Base-by-base conservation (phyloP, 1,140 invertebrate genomes). In the Cotesia glomerata region DNA sequence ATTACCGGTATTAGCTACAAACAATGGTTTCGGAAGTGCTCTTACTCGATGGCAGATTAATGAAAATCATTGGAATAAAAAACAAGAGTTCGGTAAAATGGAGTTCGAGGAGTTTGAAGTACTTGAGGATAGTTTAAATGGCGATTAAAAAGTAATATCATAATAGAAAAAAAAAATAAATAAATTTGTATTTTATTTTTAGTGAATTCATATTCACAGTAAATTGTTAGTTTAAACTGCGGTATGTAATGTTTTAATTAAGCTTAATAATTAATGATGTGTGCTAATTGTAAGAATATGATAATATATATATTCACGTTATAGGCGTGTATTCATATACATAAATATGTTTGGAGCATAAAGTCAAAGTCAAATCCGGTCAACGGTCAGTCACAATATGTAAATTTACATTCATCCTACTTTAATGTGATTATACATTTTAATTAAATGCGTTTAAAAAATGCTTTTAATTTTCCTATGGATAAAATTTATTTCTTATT, bases 51-150 rank as follows among this genome's bases (percentile, higher is more conserved):
- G 86, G 86, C 84, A 87, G 35, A 74, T 85, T 4, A 87, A 87
- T 72, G 81, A 84, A 16, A 81, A 73, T 26, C 75, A 78, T 16
- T 87, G 83, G 85, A 82, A 78, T 11, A 76, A 77, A 4, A 77
- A 85, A 4, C 89, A 89, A 64, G 92, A 92, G 78, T 92, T 92
- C 77, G 91, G 92, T 5, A 93, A 94, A 75, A 95, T 95, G 90
- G 92, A 94, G 77, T 95, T 95, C 73, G 93, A 95, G 83, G 91
- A 93, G 73, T 95, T 94, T 74, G 92, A 94, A 86, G 90, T 95
- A 52, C 84, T 91, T 76, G 90, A 91, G 79, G 90, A 91, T 81
- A 90, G 89, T 84, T 83, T 90, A 75, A 90, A 90, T 82, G 89
- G 86, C 4, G 78, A 51, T 63, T 2, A 16, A 56, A 59, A 35